phyloP scores from a whole-genome alignment of 2,797 vertebrate genomes.

The Triplophysa yarkandensis region DNA sequence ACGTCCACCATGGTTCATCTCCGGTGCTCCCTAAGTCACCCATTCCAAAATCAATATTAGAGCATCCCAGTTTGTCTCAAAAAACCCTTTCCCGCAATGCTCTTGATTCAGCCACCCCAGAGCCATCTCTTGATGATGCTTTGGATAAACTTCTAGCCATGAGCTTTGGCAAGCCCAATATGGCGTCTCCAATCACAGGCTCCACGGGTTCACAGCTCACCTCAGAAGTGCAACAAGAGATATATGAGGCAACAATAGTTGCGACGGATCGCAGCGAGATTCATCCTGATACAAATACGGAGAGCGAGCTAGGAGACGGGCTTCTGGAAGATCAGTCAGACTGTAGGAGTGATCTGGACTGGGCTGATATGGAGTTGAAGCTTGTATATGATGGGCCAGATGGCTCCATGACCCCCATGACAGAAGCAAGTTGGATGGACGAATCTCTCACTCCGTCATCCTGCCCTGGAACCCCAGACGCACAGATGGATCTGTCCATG shows the following conservation, averaged over 20 bases:
- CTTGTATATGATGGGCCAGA: constrained; percentile 73
- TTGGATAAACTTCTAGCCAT: constrained; percentile 76
- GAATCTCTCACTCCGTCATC: constrained; percentile 75
- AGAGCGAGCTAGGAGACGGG: constrained; percentile 64
- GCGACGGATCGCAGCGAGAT: constrained; percentile 73
- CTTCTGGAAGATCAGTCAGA: constrained; percentile 46
- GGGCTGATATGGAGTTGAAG: constrained; percentile 78
- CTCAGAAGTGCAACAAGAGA: constrained; percentile 59
- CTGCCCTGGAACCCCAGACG: constrained; percentile 71
- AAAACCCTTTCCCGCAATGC: constrained; percentile 40
- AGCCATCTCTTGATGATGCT: constrained; percentile 69
- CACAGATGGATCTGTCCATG: constrained; percentile 73
- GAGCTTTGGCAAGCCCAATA: constrained; percentile 63
- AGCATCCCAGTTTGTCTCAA: constrained; percentile 3
- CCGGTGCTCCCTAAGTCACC: constrained; percentile 43
- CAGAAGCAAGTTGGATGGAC: constrained; percentile 82
- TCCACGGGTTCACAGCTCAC: constrained; percentile 42
- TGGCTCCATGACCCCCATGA: constrained; percentile 78
- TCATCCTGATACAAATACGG: constrained; percentile 76
- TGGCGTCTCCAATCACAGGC: constrained; percentile 43
- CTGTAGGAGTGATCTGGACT: constrained; percentile 72
- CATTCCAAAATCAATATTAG: constrained; percentile 28
- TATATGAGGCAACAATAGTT: constrained; percentile 72
- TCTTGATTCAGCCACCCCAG: constrained; percentile 43
- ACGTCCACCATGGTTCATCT: constrained; percentile 54